These are phyloP conservation scores for Motacilla tschutschensis DNA, from an alignment of 2,113 vertebrate species.

Conservation along the genomic window DNA sequence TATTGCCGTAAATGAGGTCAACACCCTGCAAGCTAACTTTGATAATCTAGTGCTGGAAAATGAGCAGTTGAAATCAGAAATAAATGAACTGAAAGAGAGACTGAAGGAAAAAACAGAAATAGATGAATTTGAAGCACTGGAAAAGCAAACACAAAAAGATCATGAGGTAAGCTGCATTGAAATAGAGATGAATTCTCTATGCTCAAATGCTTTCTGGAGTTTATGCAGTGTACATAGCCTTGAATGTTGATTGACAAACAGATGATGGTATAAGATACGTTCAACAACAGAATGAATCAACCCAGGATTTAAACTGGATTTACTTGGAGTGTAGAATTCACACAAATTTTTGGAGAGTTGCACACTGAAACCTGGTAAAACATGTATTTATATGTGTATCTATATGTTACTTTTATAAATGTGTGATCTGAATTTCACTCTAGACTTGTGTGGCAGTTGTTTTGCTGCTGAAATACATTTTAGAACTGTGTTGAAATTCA, in stretches of 20 bases:
- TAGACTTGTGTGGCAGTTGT: not conserved
- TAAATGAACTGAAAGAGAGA: conserved; percentile 70
- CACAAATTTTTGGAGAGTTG: not conserved
- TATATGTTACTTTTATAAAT: not conserved
- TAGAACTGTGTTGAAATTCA: not conserved
- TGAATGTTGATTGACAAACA: not conserved
- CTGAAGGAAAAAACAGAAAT: conserved; percentile 80
- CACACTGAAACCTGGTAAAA: not conserved
- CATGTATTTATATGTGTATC: not conserved
- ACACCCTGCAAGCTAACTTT: conserved; percentile 69
- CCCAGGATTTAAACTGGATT: not conserved
- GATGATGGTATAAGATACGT: not conserved
- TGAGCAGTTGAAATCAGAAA: conserved; percentile 72
- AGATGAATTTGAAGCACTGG: conserved; percentile 85
- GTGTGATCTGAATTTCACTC: not conserved
- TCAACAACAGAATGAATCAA: not conserved
- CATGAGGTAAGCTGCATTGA: conserved; percentile 77
- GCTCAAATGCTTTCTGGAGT: not conserved
- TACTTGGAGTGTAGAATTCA: not conserved
- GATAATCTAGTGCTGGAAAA: conserved; percentile 72
- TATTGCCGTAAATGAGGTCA: conserved; percentile 63
- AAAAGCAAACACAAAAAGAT: conserved; percentile 78
- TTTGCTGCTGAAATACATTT: not conserved
- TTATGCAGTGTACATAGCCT: not conserved
- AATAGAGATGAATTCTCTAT: not conserved